Evolutionary conservation across 1,140 invertebrate species (phyloP).

Genomic region (Drosophila fuyamai): DNA sequence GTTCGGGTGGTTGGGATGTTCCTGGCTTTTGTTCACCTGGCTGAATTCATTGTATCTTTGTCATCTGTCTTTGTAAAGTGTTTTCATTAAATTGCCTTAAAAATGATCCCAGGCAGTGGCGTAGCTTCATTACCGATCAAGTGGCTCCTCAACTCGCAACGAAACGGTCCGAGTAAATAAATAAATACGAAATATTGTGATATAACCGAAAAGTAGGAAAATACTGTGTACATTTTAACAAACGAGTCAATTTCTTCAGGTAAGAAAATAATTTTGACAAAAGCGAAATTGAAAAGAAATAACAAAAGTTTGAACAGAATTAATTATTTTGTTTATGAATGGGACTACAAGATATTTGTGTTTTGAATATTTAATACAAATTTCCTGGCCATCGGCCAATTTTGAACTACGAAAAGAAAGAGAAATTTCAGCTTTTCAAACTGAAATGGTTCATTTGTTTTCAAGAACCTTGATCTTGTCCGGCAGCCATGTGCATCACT

Average conservation of each 20-base stretch:
- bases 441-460: conserved; percentile 43
- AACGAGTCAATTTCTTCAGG: conserved; percentile 22
- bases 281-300: conserved; percentile 19
- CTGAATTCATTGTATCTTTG: conserved; percentile 44
- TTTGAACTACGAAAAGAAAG: conserved; percentile 17
- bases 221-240: conserved; percentile 22
- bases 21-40: conserved; percentile 58
- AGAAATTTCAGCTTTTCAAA: conserved; percentile 23
- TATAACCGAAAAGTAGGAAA: conserved; percentile 17
- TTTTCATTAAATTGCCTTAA: conserved; percentile 44
- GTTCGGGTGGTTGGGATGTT: conserved; percentile 25
- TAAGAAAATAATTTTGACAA: conserved; percentile 1
- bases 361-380: conserved; percentile 54
- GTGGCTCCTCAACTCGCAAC: conserved; percentile 45
- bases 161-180: conserved; percentile 4
- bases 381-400: conserved; percentile 70
- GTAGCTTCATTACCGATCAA: conserved; percentile 56
- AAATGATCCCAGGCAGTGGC: conserved; percentile 27
- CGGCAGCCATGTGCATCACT: conserved; percentile 65
- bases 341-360: conserved; percentile 24
- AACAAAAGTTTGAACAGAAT: conserved; percentile 14
- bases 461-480: conserved; percentile 73
- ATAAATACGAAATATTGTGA: conserved; percentile 27
- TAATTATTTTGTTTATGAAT: conserved; percentile 48
- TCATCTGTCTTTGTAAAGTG: conserved; percentile 28